These are phyloP conservation scores for Sinocyclocheilus anshuiensis DNA, from an alignment of 2,113 vertebrate species.

Conservation along the genomic window DNA sequence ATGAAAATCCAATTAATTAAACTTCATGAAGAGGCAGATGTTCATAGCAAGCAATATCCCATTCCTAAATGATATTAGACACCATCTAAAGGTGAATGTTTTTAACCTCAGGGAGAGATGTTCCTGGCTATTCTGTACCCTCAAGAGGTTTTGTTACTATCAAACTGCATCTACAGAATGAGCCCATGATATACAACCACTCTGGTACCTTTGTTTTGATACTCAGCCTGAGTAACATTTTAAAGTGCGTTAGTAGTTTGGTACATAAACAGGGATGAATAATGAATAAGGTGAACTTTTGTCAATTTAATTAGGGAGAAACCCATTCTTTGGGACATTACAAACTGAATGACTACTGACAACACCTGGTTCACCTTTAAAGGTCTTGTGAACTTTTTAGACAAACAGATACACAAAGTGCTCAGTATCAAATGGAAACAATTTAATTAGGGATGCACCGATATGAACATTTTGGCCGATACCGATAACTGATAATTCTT, in stretches of 20 bases:
- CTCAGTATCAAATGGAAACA: not conserved
- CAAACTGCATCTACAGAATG: not conserved
- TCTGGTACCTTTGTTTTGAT: not conserved
- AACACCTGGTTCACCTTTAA: not conserved
- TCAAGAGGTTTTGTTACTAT: not conserved
- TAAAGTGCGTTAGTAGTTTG: not conserved
- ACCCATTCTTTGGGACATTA: not conserved
- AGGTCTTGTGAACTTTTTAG: not conserved
- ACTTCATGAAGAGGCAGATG: slow-evolving; percentile 7
- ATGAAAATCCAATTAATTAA: slow-evolving; percentile 25
- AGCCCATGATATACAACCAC: slow-evolving; percentile 13
- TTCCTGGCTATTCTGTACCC: slow-evolving; percentile 3
- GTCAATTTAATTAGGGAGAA: not conserved
- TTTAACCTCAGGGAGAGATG: not conserved
- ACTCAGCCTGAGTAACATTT: not conserved
- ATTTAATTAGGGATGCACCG: too few species aligned
- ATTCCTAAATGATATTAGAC: not conserved
- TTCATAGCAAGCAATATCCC: not conserved
- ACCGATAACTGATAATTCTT: too few species aligned
- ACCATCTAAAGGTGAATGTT: slow-evolving; percentile 22
- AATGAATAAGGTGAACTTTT: not conserved
- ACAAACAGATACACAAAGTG: not conserved
- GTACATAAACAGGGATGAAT: not conserved
- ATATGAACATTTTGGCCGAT: too few species aligned
- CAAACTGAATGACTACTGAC: not conserved